Base-by-base conservation (phyloP, 2,888 invertebrate genomes). In the Phanerotoma sp. region DNA sequence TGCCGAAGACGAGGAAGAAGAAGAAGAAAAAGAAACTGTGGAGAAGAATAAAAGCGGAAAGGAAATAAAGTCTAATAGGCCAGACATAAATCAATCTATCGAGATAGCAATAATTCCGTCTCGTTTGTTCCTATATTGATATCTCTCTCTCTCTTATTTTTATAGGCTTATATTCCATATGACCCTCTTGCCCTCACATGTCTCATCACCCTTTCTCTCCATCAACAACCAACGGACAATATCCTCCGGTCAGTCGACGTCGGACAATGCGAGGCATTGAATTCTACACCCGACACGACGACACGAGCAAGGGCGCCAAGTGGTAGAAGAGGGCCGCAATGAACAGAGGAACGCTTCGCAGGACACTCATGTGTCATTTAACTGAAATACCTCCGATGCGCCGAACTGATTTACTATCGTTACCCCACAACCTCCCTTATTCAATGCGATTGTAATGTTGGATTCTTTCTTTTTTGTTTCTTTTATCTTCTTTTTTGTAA, bases 341-440 rank as follows among this genome's bases (percentile, higher is more conserved):
- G 33, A 52, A 35, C 15, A 35, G 54, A 55, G 59, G 56, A 62
- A 60, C 51, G 58, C 42, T 54, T 53, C 45, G 58, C 54, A 51
- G 63, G 62, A 69, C 64, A 65, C 67, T 72, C 73, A 59, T 68
- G 69, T 71, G 70, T 75, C 73, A 73, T 74, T 75, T 73, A 71
- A 71, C 72, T 67, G 71, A 70, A 74, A 75, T 74, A 70, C 68
- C 72, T 70, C 69, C 69, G 69, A 73, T 75, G 71, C 71, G 69
- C 60, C 64, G 65, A 70, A 72, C 67, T 75, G 74, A 75, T 75
- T 75, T 75, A 75, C 70, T 68, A 63, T 66, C 66, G 58, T 45
- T 21, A 51, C 30, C 37, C 48, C 28, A 21, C 53, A 25, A 30
- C 45, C 47, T 32, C 41, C 35, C 15, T 20, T 38, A 42, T 37